Percentiles rank a stretch among this genome's conserved stretches.
Conservation (phyloP, 1,140 invertebrate species). For the Drosophila sproati region DNA sequence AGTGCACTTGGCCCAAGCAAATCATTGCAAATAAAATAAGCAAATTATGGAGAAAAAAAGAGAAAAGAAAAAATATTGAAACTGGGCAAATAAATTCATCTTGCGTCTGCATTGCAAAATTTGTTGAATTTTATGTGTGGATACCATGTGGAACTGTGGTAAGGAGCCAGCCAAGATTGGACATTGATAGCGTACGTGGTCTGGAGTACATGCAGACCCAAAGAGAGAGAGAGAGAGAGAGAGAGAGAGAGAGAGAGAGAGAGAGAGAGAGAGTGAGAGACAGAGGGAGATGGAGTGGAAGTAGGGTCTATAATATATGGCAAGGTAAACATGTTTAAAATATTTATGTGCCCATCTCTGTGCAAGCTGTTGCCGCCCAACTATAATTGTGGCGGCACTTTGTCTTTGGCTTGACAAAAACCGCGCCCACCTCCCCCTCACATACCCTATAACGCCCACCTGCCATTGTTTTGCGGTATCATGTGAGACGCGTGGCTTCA, state of each 20-base stretch:
- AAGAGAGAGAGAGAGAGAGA: too few relatives aligned
- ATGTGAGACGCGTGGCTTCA: constrained; percentile 18
- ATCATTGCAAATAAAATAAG: constrained; percentile 73
- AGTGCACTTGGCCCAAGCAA: constrained; percentile 30
- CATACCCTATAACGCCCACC: constrained; percentile 6
- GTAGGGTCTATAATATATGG: constrained; percentile 40
- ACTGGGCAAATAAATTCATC: constrained; percentile 58
- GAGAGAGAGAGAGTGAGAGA: neutral
- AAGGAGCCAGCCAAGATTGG: constrained; percentile 55
- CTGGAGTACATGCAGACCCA: constrained; percentile 41
- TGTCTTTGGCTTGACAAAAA: constrained; percentile 64
- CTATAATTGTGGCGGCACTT: constrained; percentile 70
- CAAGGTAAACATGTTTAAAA: constrained; percentile 70
- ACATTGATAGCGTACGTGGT: constrained; percentile 75
- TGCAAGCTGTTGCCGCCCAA: constrained; percentile 32
- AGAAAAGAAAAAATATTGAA: constrained; percentile 16
- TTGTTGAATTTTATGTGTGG: constrained; percentile 30
- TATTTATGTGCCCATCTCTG: constrained; percentile 59
- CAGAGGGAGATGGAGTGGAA: neutral
- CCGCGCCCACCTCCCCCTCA: constrained; percentile 16
- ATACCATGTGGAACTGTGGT: constrained; percentile 1
- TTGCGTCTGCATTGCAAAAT: constrained; percentile 31
- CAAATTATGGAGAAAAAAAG: constrained; percentile 52
- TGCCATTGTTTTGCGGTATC: constrained; percentile 33
- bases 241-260: neutral